These are phyloP conservation scores for Ichneumon xanthorius DNA, from an alignment of 2,888 invertebrate genomes.

Conservation along the genomic window DNA sequence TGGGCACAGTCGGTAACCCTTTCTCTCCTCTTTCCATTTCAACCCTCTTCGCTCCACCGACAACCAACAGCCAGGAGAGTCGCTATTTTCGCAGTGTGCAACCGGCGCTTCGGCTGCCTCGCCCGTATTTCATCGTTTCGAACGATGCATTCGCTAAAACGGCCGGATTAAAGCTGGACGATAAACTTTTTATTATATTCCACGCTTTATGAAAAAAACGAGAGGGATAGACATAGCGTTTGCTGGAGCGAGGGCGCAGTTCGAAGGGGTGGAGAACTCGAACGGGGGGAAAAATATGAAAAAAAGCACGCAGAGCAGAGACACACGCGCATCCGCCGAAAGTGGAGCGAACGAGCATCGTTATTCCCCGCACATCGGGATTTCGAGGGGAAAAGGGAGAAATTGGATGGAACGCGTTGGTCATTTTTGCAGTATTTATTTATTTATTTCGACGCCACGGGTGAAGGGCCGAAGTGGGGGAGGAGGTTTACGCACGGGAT, in stretches of 20 bases:
- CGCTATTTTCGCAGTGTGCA: constrained; percentile 68
- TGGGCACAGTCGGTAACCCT: constrained; percentile 12
- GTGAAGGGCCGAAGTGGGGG: constrained; percentile 34
- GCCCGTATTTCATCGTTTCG: constrained; percentile 78
- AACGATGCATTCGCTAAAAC: constrained; percentile 77
- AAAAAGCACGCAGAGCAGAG: constrained; percentile 24
- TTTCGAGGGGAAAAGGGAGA: constrained; percentile 22
- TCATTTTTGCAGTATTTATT: constrained; percentile 67
- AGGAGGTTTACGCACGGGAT: constrained; percentile 42
- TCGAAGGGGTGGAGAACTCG: constrained; percentile 39
- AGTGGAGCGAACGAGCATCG: constrained; percentile 69
- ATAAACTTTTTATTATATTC: constrained; percentile 81
- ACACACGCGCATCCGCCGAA: constrained; percentile 54
- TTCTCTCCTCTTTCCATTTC: constrained; percentile 41
- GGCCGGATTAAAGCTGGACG: constrained; percentile 79
- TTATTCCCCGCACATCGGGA: constrained; percentile 62
- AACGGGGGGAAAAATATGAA: constrained; percentile 24
- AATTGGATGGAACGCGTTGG: constrained; percentile 59
- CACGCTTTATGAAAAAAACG: constrained; percentile 70
- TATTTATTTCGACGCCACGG: constrained; percentile 64
- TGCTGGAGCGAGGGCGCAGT: constrained; percentile 51
- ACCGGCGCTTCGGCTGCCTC: constrained; percentile 46
- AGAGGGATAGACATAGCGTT: constrained; percentile 48
- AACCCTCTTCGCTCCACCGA: neutral
- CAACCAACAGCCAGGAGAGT: constrained; percentile 46